Percentiles rank a stretch among this genome's conserved stretches.
These are phyloP conservation scores for Cyphomyrus discorhynchus DNA, from an alignment of 2,113 vertebrate genomes.

Conservation along the genomic window DNA sequence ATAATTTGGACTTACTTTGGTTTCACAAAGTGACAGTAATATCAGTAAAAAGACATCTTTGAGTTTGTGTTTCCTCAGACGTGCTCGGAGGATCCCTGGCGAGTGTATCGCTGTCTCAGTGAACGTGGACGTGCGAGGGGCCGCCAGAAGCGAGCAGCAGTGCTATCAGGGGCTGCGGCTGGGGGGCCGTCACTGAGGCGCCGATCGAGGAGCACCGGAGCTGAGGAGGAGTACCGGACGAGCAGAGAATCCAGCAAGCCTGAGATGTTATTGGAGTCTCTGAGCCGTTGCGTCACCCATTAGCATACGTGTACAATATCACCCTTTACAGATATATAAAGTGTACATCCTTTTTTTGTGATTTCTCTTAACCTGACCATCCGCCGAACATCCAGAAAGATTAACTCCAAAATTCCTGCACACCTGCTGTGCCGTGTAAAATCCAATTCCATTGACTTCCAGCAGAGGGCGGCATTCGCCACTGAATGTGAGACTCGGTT, in stretches of 20 bases:
- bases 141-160: background rate
- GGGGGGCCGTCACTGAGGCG: background rate
- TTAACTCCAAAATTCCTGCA: background rate
- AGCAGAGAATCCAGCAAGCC: background rate
- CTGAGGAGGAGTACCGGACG: background rate
- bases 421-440: background rate
- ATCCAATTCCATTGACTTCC: background rate
- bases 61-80: background rate
- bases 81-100: background rate
- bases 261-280: background rate
- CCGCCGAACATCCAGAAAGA: background rate
- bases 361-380: background rate
- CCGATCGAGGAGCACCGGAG: background rate
- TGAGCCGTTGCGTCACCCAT: background rate
- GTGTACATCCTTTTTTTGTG: background rate
- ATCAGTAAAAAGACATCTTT: background rate
- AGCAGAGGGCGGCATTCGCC: conserved; percentile 2
- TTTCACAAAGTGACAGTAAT: background rate
- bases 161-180: background rate
- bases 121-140: background rate
- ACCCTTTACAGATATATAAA: background rate
- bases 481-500: background rate
- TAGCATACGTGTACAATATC: background rate
- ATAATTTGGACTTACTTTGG: background rate
- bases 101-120: background rate